A percentile compares a stretch with the other conserved stretches of the same genome.
These are phyloP conservation scores for Geotrupes spiniger DNA, from an alignment of 2,888 invertebrate species.

Conservation along the genomic window DNA sequence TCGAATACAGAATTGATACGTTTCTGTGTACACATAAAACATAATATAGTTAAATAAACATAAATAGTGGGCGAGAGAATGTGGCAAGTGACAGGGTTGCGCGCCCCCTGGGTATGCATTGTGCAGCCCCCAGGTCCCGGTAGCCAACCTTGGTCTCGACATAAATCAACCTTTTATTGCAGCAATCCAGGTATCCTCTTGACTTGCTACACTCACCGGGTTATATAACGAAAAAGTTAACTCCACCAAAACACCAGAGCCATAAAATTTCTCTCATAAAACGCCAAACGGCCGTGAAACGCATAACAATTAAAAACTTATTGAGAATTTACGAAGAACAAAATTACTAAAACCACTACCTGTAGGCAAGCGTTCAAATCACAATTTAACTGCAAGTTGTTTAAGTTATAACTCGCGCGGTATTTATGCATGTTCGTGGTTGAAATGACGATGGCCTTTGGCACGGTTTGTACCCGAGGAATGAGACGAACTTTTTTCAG, in stretches of 20 bases:
- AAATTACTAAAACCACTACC: too few species aligned
- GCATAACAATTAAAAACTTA: too few species aligned
- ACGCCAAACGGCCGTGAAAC: too few species aligned
- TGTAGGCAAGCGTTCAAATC: too few species aligned
- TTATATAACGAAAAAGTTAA: constrained; percentile 8
- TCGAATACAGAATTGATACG: constrained; percentile 37
- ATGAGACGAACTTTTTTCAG: constrained; percentile 10
- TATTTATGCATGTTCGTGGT: background rate
- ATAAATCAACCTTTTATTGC: constrained; percentile 43
- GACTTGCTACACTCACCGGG: constrained; percentile 8
- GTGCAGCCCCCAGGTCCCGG: constrained; percentile 35
- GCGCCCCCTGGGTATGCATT: constrained; percentile 37
- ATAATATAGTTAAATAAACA: constrained; percentile 40
- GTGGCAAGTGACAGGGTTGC: constrained; percentile 45
- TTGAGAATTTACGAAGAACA: too few species aligned
- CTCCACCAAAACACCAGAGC: constrained; percentile 9
- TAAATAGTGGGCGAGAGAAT: constrained; percentile 44
- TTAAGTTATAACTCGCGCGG: too few species aligned
- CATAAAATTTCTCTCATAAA: too few species aligned
- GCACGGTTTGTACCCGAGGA: constrained; percentile 6
- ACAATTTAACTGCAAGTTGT: too few species aligned
- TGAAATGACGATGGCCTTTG: background rate
- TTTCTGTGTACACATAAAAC: constrained; percentile 37
- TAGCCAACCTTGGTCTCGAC: constrained; percentile 37
- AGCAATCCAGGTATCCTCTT: constrained; percentile 32